Percentiles rank a stretch among this genome's conserved stretches.
These are phyloP conservation scores for Leucozona laternaria DNA, from an alignment of 2,888 invertebrate species.

Conservation along the genomic window DNA sequence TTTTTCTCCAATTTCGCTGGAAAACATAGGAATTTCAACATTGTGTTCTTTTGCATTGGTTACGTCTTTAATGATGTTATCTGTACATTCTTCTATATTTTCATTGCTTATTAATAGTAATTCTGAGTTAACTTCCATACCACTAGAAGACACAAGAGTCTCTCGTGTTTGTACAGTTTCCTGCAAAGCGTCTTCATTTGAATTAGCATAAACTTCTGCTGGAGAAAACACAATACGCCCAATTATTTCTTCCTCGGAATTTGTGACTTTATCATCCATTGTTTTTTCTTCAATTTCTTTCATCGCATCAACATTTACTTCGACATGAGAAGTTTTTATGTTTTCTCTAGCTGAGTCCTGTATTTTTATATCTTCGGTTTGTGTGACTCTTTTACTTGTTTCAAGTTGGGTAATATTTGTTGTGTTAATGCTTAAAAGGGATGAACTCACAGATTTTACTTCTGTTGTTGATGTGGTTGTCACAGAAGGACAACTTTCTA, in stretches of 20 bases:
- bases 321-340: not conserved
- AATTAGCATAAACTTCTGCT: slow-evolving; percentile 44
- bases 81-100: not conserved
- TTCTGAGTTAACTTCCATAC: slow-evolving; percentile 12
- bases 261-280: slow-evolving; percentile 49
- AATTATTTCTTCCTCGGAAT: slow-evolving; percentile 60
- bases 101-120: not conserved
- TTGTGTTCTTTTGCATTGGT: not conserved
- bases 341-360: not conserved
- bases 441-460: not conserved
- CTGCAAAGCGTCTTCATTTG: not conserved
- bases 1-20: not conserved
- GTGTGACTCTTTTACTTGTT: not conserved
- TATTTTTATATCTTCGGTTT: not conserved
- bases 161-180: slow-evolving; percentile 18
- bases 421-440: not conserved
- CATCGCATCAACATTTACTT: not conserved
- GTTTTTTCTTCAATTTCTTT: not conserved
- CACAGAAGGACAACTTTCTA: slow-evolving; percentile 67
- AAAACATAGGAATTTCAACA: not conserved
- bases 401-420: not conserved
- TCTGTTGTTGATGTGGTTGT: slow-evolving; percentile 29
- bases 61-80: not conserved
- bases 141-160: slow-evolving; percentile 46
- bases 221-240: slow-evolving; percentile 54